A percentile compares a stretch with the other conserved stretches of the same genome.
Evolutionary conservation across 2,113 vertebrate genomes (phyloP).

Genomic region (Nannospalax galili): DNA sequence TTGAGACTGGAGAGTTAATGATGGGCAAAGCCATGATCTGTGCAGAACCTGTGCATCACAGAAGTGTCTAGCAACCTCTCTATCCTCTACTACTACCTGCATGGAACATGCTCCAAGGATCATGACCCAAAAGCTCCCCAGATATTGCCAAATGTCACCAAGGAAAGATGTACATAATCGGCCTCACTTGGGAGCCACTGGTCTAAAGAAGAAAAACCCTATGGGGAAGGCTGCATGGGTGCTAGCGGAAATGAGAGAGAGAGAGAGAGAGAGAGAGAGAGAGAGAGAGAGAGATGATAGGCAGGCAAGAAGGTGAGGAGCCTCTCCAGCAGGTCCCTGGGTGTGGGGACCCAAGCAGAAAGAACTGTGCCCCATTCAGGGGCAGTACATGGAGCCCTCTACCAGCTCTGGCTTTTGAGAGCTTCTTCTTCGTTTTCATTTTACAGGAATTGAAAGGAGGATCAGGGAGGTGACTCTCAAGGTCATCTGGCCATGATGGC

Average conservation of each 20-base stretch:
- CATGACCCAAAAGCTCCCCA: background rate
- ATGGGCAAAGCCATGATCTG: background rate
- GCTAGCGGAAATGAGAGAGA: background rate
- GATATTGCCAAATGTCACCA: background rate
- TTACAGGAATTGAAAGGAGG: background rate
- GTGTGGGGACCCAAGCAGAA: background rate
- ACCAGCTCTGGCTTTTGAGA: rapidly evolving
- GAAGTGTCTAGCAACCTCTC: background rate
- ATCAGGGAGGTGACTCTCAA: slow-evolving; percentile 20
- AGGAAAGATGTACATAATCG: rapidly evolving
- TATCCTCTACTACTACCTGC: background rate
- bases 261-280: background rate
- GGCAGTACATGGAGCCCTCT: rapidly evolving
- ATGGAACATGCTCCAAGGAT: background rate
- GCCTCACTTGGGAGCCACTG: background rate
- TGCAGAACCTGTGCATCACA: background rate
- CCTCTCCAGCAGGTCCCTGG: background rate
- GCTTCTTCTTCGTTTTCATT: background rate
- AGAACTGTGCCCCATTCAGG: rapidly evolving
- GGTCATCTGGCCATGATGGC: background rate
- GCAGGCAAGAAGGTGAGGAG: too few species aligned
- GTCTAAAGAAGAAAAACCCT: background rate
- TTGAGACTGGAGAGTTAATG: background rate
- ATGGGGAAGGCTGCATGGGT: rapidly evolving
- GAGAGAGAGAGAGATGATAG: background rate